Conservation (phyloP, 2,113 vertebrate species). For the Chrysemys picta region DNA sequence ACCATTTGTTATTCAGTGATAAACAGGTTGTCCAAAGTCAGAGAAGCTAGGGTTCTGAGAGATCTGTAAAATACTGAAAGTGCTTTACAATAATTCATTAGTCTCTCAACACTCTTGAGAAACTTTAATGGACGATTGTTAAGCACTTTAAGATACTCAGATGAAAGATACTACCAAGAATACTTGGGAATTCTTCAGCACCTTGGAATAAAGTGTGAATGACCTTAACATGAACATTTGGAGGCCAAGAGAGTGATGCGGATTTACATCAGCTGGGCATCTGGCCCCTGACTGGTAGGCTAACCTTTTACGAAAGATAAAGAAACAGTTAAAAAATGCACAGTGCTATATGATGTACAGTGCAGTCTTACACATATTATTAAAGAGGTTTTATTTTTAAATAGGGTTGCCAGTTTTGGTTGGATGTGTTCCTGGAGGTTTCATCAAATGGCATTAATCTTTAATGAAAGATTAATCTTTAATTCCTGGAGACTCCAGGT, state of each 20-base stretch:
- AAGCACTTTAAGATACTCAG: background rate
- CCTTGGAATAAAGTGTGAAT: accelerated
- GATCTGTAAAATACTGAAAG: background rate
- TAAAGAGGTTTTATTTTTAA: no score
- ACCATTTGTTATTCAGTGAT: background rate
- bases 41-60: no score
- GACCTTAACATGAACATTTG: background rate
- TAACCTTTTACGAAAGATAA: background rate
- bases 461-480: no score
- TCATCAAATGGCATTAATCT: no score
- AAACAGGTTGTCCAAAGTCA: no score
- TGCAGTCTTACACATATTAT: background rate
- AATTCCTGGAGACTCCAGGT: no score
- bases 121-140: background rate
- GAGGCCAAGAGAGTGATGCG: background rate
- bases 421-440: no score
- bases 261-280: background rate
- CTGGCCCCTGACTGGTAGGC: background rate
- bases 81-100: background rate
- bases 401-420: no score
- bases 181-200: no score
- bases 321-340: no score
- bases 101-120: background rate
- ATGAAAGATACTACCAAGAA: background rate
- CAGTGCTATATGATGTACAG: background rate